These are phyloP conservation scores for Toxostoma redivivum DNA, from an alignment of 2,113 vertebrate species.

Conservation along the genomic window DNA sequence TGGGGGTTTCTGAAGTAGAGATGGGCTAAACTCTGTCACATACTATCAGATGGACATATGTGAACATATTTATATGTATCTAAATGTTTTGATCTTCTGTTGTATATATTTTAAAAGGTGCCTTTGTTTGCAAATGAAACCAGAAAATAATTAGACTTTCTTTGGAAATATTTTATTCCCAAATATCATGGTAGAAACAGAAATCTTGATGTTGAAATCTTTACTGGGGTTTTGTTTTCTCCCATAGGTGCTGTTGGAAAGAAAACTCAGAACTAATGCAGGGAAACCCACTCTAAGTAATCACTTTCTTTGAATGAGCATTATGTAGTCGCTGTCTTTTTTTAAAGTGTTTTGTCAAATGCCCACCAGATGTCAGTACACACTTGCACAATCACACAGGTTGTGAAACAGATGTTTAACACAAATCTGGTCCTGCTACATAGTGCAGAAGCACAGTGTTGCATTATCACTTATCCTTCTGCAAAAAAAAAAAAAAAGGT, in stretches of 20 bases:
- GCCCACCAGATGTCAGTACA: constrained; percentile 55
- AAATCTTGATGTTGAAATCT: background rate
- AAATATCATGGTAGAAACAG: background rate
- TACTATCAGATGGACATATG: background rate
- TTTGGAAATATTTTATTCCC: background rate
- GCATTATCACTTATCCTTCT: background rate
- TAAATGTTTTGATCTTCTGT: background rate
- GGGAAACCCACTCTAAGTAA: background rate
- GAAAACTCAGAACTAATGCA: background rate
- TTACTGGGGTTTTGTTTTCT: background rate
- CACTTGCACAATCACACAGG: background rate
- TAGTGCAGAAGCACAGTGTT: background rate
- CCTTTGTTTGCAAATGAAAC: accelerated
- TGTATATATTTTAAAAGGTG: background rate
- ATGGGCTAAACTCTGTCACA: background rate
- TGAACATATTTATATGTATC: background rate
- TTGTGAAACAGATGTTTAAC: too few species aligned
- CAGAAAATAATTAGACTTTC: background rate
- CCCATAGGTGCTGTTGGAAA: accelerated
- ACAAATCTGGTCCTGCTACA: background rate
- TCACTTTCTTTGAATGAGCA: background rate
- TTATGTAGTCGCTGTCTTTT: accelerated
- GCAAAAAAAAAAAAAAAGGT: background rate
- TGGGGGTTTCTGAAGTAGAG: accelerated
- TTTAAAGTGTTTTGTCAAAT: accelerated